Conservation (phyloP, 2,113 vertebrate species). For the Xyliphius kryptos region DNA sequence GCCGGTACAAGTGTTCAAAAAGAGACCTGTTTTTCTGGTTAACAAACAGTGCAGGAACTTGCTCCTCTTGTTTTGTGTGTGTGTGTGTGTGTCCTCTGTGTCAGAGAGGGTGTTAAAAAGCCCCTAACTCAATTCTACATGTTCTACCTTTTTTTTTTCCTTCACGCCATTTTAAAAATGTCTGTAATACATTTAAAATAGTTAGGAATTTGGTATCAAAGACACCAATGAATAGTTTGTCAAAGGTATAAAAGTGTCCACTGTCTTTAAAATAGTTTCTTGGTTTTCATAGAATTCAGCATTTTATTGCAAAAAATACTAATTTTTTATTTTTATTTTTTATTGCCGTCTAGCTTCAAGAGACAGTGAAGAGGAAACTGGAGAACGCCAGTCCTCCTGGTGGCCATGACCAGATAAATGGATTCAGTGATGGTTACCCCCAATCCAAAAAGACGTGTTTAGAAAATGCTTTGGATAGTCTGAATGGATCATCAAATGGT, state of each 20-base stretch:
- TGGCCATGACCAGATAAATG: slow-evolving; percentile 82
- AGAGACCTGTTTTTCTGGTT: slow-evolving; percentile 51
- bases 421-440: slow-evolving; percentile 78
- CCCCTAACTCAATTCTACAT: not conserved
- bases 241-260: no score
- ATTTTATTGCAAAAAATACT: no score
- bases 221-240: no score
- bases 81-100: not conserved
- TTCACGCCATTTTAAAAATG: no score
- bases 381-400: slow-evolving; percentile 78
- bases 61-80: not conserved
- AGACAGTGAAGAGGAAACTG: slow-evolving; percentile 88
- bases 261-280: no score
- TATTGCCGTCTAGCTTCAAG: slow-evolving; percentile 74
- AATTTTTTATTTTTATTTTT: slow-evolving; percentile 34
- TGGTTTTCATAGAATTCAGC: no score
- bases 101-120: slow-evolving; percentile 8
- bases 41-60: slow-evolving; percentile 34
- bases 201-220: no score
- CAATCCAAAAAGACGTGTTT: slow-evolving; percentile 80
- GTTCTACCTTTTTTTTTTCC: no score
- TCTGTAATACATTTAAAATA: no score
- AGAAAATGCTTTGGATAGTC: slow-evolving; percentile 63
- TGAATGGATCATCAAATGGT: slow-evolving; percentile 73
- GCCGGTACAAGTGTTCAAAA: no score